Evolutionary conservation across 2,888 invertebrate species (phyloP).

Genomic region (Xiphydria camelus): DNA sequence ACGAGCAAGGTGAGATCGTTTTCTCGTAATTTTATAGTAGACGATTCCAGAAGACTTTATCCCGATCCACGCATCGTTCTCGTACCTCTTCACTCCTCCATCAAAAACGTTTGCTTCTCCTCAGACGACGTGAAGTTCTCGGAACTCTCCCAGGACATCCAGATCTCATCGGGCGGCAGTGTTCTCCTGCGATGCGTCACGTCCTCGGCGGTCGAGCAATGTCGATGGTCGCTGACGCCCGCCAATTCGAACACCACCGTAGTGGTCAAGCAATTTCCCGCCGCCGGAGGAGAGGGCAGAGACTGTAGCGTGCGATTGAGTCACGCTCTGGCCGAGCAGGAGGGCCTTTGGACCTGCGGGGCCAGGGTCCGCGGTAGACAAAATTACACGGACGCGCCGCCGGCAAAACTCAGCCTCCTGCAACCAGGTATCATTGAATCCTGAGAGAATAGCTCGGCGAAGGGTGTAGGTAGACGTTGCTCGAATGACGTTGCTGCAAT

Average conservation of each 20-base stretch:
- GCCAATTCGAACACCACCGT: slow-evolving; percentile 50
- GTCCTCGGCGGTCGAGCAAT: slow-evolving; percentile 48
- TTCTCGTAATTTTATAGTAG: not conserved
- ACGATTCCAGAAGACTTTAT: not conserved
- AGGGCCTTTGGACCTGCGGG: slow-evolving; percentile 55
- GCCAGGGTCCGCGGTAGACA: slow-evolving; percentile 45
- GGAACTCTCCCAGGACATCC: slow-evolving; percentile 53
- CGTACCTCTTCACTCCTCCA: no score
- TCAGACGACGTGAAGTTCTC: slow-evolving; percentile 52
- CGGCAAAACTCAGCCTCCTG: slow-evolving; percentile 52
- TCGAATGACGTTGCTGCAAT: slow-evolving; percentile 5
- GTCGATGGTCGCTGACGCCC: slow-evolving; percentile 53
- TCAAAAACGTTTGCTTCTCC: no score
- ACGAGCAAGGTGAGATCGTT: slow-evolving; percentile 44
- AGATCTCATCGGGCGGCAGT: slow-evolving; percentile 49
- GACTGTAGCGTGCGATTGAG: slow-evolving; percentile 53
- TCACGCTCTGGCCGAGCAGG: slow-evolving; percentile 50
- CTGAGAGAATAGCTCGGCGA: slow-evolving; percentile 28
- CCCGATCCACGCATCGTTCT: not conserved
- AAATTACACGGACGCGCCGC: slow-evolving; percentile 51
- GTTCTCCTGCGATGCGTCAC: slow-evolving; percentile 51
- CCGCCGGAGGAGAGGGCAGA: slow-evolving; percentile 47
- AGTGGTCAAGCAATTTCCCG: slow-evolving; percentile 51
- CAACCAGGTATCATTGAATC: slow-evolving; percentile 54
- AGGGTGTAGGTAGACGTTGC: not conserved